Conservation (phyloP, 2,888 invertebrate genomes). For the Campoplex nolae region DNA sequence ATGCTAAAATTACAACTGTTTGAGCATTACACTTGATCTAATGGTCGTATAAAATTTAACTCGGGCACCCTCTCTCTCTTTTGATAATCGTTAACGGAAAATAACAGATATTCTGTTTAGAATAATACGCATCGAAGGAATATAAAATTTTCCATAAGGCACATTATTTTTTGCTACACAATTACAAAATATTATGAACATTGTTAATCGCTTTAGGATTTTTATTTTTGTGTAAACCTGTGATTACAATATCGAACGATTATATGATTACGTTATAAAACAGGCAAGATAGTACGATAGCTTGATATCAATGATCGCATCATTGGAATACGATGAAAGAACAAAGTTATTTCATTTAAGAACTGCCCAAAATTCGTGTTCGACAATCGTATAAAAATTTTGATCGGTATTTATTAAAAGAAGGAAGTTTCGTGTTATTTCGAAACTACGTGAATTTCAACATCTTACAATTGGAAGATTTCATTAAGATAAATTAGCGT, state of each 20-base stretch:
- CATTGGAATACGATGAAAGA: neutral
- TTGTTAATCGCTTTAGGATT: neutral
- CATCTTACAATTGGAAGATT: neutral
- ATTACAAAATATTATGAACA: neutral
- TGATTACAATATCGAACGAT: slow-evolving; percentile 24
- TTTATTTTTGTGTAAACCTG: neutral
- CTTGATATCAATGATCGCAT: neutral
- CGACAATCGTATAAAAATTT: too few species aligned
- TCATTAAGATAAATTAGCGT: neutral
- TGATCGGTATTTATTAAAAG: neutral
- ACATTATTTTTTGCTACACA: slow-evolving; percentile 3
- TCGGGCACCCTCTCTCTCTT: neutral
- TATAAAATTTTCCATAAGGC: slow-evolving; percentile 3
- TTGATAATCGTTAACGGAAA: neutral
- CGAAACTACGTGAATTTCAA: neutral
- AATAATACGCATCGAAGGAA: neutral
- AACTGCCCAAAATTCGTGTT: neutral
- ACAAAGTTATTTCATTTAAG: neutral
- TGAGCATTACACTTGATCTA: slow-evolving; percentile 29
- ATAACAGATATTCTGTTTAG: neutral
- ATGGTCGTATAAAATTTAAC: slow-evolving; percentile 48
- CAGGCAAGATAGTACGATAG: slow-evolving; percentile 16
- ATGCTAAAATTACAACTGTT: slow-evolving; percentile 52
- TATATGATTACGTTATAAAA: neutral
- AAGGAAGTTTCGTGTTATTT: neutral